Evolutionary conservation across 2,113 vertebrate species (phyloP).

Genomic region (Meleagris gallopavo): DNA sequence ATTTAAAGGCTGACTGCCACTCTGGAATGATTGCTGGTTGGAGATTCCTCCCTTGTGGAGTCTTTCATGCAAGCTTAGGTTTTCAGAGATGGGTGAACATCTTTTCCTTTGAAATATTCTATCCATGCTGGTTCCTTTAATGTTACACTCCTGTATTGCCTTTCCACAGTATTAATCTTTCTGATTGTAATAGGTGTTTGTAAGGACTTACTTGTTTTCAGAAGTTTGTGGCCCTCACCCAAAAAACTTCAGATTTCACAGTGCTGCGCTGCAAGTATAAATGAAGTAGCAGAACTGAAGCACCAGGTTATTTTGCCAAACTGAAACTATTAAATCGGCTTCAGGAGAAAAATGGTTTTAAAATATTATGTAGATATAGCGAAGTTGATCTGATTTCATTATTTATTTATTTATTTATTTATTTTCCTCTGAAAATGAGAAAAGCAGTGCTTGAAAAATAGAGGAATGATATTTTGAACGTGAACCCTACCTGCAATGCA

Average conservation of each 20-base stretch:
- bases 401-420: neutral
- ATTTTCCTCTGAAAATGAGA: neutral
- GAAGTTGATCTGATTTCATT: neutral
- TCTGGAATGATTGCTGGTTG: too few species aligned
- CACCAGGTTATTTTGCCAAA: neutral
- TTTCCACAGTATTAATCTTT: too few species aligned
- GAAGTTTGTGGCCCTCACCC: neutral
- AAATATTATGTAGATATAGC: neutral
- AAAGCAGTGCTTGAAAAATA: neutral
- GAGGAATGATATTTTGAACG: neutral
- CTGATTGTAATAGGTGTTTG: neutral
- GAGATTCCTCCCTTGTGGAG: too few species aligned
- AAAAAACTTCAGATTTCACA: neutral
- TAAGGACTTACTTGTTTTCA: neutral
- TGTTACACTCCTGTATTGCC: too few species aligned
- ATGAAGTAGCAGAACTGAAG: neutral
- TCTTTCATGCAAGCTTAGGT: too few species aligned
- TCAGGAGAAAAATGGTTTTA: neutral
- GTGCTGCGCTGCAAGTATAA: neutral
- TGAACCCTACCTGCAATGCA: neutral
- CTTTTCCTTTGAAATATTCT: too few species aligned
- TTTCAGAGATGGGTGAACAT: too few species aligned
- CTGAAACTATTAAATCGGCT: neutral
- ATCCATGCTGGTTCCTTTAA: too few species aligned
- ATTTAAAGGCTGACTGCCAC: too few species aligned